Evolutionary conservation across 2,888 invertebrate species (phyloP), one percentile per base, ranked within the genome.

Genomic region (Eremobia ochroleuca): DNA sequence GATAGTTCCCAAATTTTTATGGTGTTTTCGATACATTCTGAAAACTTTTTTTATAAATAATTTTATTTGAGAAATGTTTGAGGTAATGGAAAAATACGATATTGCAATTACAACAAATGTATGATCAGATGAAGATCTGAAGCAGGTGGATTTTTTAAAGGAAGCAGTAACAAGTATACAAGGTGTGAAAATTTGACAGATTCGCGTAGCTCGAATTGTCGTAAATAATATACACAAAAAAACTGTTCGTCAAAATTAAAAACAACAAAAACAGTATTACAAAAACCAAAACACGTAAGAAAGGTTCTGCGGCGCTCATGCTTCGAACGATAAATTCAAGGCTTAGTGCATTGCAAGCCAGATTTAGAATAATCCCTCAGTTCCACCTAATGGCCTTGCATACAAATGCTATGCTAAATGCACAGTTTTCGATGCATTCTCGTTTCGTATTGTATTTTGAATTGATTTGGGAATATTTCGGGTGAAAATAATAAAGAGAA

Each of bases 361-460:
- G 90, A 88, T 90, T 89, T 80, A 76, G 72, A 67, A 85, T 92
- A 92, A 92, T 91, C 91, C 91, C 89, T 81, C 82, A 86, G 90
- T 77, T 85, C 85, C 84, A 83, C 85, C 77, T 87, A 91, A 92
- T 91, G 87, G 90, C 83, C 86, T 82, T 79, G 85, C 79, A 88
- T 77, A 77, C 79, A 70, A 86, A 77, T 73, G 46, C 31, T 73
- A 31, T 18, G 58, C 28, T 67, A 67, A 73, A 71, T 86, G 52
- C 73, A 61, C 31, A n/a, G 46, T 68, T 37, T 70, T 62, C 21
- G 6, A 21, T 82, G 55, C 28, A 46, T 21, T 31, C 9, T 4
- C 31, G 40, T 73, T 31, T 49, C 2, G 15, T 62, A n/a, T 65
- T 49, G 64, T 59, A 13, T 77, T 70, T 49, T 11, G 18, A 31